These are phyloP conservation scores for Oreochromis tanganicae DNA, from an alignment of 2,113 vertebrate species.

Conservation along the genomic window DNA sequence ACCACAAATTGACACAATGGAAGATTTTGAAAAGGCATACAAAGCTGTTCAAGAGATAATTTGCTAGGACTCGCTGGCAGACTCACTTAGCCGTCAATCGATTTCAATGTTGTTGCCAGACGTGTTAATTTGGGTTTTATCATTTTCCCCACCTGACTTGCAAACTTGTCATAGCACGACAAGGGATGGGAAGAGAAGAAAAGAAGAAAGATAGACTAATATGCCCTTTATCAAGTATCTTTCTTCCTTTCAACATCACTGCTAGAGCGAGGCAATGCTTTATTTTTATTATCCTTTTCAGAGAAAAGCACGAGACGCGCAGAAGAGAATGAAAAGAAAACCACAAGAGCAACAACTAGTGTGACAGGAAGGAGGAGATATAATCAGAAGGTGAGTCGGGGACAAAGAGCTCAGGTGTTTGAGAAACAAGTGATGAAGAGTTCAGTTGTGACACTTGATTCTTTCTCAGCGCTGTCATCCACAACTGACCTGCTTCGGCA, in stretches of 20 bases:
- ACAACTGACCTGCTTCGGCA: neutral
- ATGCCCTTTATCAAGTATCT: neutral
- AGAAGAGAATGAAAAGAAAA: neutral
- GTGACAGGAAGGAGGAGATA: neutral
- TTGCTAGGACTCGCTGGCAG: neutral
- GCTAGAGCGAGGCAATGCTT: accelerated
- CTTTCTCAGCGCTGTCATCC: neutral
- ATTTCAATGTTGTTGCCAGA: neutral
- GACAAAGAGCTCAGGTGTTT: neutral
- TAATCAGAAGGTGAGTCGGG: neutral
- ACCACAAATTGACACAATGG: neutral
- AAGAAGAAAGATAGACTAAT: neutral
- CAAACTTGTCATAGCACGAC: neutral
- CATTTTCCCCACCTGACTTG: neutral
- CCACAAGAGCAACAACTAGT: neutral
- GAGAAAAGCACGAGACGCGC: neutral
- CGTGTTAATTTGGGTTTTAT: neutral
- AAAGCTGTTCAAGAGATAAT: neutral
- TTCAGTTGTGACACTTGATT: neutral
- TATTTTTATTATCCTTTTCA: neutral
- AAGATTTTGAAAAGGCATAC: neutral
- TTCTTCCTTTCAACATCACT: neutral
- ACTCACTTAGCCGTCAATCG: accelerated
- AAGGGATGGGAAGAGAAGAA: neutral
- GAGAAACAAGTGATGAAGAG: neutral